phyloP scores from a whole-genome alignment of 2,888 invertebrate species.

The Timema podura region DNA sequence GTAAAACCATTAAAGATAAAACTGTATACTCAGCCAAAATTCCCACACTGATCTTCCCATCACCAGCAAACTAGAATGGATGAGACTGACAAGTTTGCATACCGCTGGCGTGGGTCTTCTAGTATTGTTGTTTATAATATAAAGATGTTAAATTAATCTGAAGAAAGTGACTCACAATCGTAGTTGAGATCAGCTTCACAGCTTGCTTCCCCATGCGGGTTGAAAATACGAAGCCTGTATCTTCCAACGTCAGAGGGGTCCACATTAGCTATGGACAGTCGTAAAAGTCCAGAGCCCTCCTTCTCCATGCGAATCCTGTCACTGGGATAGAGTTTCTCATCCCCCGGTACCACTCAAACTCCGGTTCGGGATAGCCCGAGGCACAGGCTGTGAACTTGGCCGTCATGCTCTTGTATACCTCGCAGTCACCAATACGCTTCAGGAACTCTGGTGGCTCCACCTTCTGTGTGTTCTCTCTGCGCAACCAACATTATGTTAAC shows the following conservation, averaged over 20 bases:
- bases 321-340: constrained; percentile 72
- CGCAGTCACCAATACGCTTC: constrained; percentile 84
- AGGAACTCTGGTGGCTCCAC: constrained; percentile 83
- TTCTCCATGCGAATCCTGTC: constrained; percentile 79
- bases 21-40: no score
- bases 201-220: constrained; percentile 77
- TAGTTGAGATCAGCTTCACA: constrained; percentile 77
- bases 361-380: constrained; percentile 81
- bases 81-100: no score
- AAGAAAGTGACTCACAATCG: constrained; percentile 59
- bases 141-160: no score
- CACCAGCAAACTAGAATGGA: no score
- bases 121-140: no score
- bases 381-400: constrained; percentile 93
- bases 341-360: constrained; percentile 84
- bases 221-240: constrained; percentile 78
- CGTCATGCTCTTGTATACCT: constrained; percentile 80
- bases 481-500: constrained; percentile 31
- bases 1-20: no score
- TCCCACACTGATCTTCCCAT: no score
- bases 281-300: constrained; percentile 76
- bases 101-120: no score
- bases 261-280: constrained; percentile 74
- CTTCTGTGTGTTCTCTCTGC: constrained; percentile 66
- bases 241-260: constrained; percentile 78